Base-by-base conservation (phyloP, 2,797 vertebrate species). In the Parotocinclus haroldoi region DNA sequence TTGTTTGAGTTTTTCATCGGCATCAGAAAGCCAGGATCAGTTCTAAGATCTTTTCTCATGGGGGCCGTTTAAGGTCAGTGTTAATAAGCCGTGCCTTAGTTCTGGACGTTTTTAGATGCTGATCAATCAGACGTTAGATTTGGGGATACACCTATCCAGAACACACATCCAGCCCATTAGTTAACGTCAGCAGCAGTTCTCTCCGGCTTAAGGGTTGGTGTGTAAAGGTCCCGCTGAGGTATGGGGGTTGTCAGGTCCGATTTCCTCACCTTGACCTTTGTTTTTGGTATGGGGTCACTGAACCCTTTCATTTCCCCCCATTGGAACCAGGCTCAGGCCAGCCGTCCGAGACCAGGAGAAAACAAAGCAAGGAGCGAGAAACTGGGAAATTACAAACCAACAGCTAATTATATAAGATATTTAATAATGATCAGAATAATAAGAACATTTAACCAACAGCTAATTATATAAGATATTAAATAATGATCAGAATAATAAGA, bases 201-300 rank as follows among this genome's bases (percentile, higher is more conserved):
- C 53, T 57, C 39, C 49, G 62, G 53, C 45, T 65, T 49, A 1
- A 10, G 44, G 52, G 48, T 36, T 42, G 52, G 59, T 58, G 46
- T 70, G 45, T 52, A 39, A 57, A 56, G 51, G 69, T 42, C 71
- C 63, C 19, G 40, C 42, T 65, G 57, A 67, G 52, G 57, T 66
- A 67, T 60, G 64, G 56, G 51, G 36, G 60, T 61, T 73, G 69
- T 78, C 74, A 67, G 58, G 61, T 66, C 65, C 52, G 49, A 76
- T 74, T 78, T 71, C 58, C 74, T 66, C 48, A 46, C 40, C 36
- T 27, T 68, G 69, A 54, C 63, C 58, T 64, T 59, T 68, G 44
- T 10, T 54, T 61, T 60, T 64, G 57, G 48, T 67, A 19, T 70
- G 56, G 65, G 68, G 71, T 76, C 73, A 66, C 54, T 44, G 9